Conservation (phyloP, 2,797 vertebrate species). For the Coilia nasus region DNA sequence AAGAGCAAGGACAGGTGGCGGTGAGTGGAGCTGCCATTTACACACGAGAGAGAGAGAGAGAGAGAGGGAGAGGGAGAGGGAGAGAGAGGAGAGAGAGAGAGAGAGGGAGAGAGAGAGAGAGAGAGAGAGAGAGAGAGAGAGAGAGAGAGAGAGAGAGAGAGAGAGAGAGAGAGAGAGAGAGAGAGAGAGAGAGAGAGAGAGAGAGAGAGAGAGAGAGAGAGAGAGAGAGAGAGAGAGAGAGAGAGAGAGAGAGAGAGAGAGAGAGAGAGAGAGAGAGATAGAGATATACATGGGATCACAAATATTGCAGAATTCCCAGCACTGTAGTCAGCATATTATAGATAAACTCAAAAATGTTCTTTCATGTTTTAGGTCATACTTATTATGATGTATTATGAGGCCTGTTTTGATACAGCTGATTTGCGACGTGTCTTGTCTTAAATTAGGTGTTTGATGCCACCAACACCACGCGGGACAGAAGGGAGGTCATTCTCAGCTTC, state of each 20-base stretch:
- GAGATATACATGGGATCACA: not conserved
- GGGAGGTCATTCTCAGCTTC: slow-evolving; percentile 82
- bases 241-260: too few species aligned
- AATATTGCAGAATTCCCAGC: not conserved
- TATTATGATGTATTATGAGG: not conserved
- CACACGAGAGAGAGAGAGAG: not conserved
- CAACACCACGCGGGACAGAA: slow-evolving; percentile 85
- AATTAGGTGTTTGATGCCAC: slow-evolving; percentile 90
- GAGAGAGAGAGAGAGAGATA: too few species aligned
- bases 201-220: too few species aligned
- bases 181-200: too few species aligned
- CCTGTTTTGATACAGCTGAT: not conserved
- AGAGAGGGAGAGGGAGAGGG: too few species aligned
- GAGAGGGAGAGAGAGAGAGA: too few species aligned
- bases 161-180: too few species aligned
- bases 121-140: too few species aligned
- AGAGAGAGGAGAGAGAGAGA: too few species aligned
- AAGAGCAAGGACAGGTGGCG: slow-evolving; percentile 82
- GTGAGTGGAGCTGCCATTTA: slow-evolving; percentile 68
- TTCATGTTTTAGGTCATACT: too few species aligned
- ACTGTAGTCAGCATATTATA: not conserved
- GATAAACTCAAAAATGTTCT: not conserved
- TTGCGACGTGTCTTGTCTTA: not conserved
- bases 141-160: too few species aligned
- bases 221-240: too few species aligned